Percentiles rank a stretch among this genome's conserved stretches.
Conservation (phyloP, 2,888 invertebrate genomes). For the Catonia carolina region DNA sequence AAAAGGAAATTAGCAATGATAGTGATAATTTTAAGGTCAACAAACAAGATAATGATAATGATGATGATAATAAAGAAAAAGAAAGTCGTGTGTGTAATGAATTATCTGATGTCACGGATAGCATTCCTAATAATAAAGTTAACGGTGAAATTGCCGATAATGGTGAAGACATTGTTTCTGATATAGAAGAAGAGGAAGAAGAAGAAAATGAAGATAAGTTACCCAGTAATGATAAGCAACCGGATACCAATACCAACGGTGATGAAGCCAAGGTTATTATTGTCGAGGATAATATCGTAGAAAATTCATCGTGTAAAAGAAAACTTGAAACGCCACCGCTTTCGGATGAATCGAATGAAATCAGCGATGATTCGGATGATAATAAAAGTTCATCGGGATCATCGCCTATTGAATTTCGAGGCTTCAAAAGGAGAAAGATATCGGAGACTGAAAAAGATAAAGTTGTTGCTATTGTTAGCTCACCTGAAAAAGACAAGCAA, state of each 20-base stretch:
- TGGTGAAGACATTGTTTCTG: neutral
- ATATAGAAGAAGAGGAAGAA: neutral
- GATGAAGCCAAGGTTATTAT: neutral
- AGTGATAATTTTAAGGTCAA: too few relatives aligned
- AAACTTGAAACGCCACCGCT: neutral
- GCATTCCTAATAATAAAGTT: slow-evolving; percentile 17
- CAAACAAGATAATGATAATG: too few relatives aligned
- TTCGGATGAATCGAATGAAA: neutral
- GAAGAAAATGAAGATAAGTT: neutral
- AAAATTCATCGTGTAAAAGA: neutral
- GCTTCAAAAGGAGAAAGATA: slow-evolving; percentile 27
- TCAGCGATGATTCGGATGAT: slow-evolving; percentile 1
- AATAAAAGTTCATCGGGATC: slow-evolving; percentile 11
- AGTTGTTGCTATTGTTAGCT: too few relatives aligned
- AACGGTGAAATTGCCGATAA: slow-evolving; percentile 16
- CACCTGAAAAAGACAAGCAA: neutral
- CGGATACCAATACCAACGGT: neutral
- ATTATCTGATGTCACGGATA: too few relatives aligned
- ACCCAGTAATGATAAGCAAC: slow-evolving; percentile 8
- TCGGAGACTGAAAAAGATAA: slow-evolving; percentile 19
- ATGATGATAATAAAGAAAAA: too few relatives aligned
- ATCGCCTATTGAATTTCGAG: slow-evolving; percentile 28
- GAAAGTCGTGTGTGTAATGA: neutral
- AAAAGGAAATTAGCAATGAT: too few relatives aligned
- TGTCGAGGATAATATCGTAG: too few relatives aligned